phyloP scores from a whole-genome alignment of 2,113 vertebrate genomes.

The Hyperopisus bebe region DNA sequence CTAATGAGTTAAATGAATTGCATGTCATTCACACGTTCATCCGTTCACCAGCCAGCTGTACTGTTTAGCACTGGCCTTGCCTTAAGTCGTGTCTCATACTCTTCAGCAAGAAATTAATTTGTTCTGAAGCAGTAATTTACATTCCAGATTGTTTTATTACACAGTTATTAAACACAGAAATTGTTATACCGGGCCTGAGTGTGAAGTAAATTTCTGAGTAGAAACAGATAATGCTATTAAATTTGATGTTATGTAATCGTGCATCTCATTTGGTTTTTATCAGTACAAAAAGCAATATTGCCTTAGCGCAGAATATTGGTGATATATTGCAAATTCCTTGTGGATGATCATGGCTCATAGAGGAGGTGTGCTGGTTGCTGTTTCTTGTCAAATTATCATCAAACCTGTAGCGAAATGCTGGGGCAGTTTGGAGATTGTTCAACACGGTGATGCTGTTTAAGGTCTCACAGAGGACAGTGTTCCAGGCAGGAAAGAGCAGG shows the following conservation, averaged over 20 bases:
- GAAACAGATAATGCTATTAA: neutral
- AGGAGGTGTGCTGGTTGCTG: neutral
- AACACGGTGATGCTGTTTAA: neutral
- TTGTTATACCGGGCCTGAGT: neutral
- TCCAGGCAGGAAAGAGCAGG: neutral
- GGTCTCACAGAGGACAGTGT: neutral
- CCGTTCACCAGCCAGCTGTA: neutral
- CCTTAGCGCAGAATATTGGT: neutral
- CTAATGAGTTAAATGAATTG: neutral
- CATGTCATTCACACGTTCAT: neutral
- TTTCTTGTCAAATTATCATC: neutral
- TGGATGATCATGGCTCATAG: neutral
- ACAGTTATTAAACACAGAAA: neutral
- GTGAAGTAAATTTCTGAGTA: neutral
- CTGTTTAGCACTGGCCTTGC: neutral
- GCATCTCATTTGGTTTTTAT: slow-evolving; percentile 4
- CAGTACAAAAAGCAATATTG: neutral
- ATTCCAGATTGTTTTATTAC: neutral
- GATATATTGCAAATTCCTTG: neutral
- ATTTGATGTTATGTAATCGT: neutral
- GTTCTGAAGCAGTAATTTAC: neutral
- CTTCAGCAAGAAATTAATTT: neutral
- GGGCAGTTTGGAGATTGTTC: neutral
- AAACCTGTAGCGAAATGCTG: neutral
- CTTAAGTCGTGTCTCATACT: neutral